These are phyloP conservation scores for Pelmatolapia mariae DNA, from an alignment of 2,113 vertebrate species.

Conservation along the genomic window DNA sequence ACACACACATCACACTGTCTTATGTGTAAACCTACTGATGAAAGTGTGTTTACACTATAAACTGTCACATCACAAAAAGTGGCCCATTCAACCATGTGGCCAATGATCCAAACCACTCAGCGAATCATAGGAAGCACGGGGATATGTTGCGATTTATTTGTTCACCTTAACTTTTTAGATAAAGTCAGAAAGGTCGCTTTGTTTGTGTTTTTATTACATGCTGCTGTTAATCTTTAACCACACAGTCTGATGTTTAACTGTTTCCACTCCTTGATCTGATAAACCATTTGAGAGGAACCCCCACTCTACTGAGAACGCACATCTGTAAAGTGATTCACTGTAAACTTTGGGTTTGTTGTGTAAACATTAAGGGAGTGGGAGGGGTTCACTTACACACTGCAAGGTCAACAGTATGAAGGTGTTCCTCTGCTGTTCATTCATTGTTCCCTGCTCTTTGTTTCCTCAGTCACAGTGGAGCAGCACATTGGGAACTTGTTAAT, in stretches of 20 bases:
- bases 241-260: neutral
- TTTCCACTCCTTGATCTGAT: neutral
- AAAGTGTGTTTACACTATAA: neutral
- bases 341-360: slow-evolving; percentile 15
- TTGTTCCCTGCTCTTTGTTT: neutral
- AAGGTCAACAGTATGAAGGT: neutral
- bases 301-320: neutral
- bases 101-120: neutral
- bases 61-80: neutral
- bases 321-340: neutral
- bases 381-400: neutral
- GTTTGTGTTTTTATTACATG: neutral
- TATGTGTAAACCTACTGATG: neutral
- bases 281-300: neutral
- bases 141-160: neutral
- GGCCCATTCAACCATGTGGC: neutral
- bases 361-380: slow-evolving; percentile 19
- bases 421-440: neutral
- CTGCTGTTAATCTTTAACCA: neutral
- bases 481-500: slow-evolving; percentile 93
- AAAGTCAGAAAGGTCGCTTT: neutral
- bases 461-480: slow-evolving; percentile 85
- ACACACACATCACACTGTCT: neutral
- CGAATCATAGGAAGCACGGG: neutral
- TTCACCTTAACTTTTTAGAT: neutral